A percentile compares a stretch with the other conserved stretches of the same genome.
These are phyloP conservation scores for Chymomyza fuscimana DNA, from an alignment of 2,888 invertebrate species.

Conservation along the genomic window DNA sequence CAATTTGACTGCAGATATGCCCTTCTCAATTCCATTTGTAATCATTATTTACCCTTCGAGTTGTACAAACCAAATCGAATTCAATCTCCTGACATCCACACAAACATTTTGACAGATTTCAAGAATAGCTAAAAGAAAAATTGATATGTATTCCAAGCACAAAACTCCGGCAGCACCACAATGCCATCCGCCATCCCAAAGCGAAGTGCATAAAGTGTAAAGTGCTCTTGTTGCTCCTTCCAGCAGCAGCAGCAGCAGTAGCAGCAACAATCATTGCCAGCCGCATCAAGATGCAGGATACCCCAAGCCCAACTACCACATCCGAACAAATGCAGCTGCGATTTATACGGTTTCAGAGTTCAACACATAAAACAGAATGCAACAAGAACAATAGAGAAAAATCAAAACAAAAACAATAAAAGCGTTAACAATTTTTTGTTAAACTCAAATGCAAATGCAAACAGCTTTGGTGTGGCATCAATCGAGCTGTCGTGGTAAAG, in stretches of 20 bases:
- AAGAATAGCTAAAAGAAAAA: slow-evolving; percentile 18
- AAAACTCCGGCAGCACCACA: not conserved
- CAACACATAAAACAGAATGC: slow-evolving; percentile 49
- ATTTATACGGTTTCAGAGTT: slow-evolving; percentile 53
- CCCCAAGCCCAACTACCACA: slow-evolving; percentile 26
- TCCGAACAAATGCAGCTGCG: slow-evolving; percentile 39
- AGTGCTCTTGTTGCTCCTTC: slow-evolving; percentile 65
- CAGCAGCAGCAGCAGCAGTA: slow-evolving; percentile 41
- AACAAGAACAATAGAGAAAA: slow-evolving; percentile 17
- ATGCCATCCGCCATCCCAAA: slow-evolving; percentile 21
- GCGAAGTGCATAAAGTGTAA: slow-evolving; percentile 62
- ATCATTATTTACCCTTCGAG: slow-evolving; percentile 51
- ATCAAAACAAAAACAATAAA: slow-evolving; percentile 33
- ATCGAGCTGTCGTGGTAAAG: slow-evolving; percentile 50
- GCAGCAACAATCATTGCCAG: slow-evolving; percentile 66
- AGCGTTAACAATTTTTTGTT: slow-evolving; percentile 39
- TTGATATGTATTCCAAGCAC: slow-evolving; percentile 32
- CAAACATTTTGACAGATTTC: slow-evolving; percentile 45
- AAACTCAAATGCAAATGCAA: slow-evolving; percentile 73
- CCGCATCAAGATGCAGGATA: slow-evolving; percentile 41
- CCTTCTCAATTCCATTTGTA: slow-evolving; percentile 45
- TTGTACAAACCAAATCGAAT: slow-evolving; percentile 44
- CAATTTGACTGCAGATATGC: slow-evolving; percentile 42
- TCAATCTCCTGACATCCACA: slow-evolving; percentile 48
- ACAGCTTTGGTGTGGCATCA: slow-evolving; percentile 66